Evolutionary conservation across 2,797 vertebrate genomes (phyloP).

Genomic region (Sphenopsis melanotis): DNA sequence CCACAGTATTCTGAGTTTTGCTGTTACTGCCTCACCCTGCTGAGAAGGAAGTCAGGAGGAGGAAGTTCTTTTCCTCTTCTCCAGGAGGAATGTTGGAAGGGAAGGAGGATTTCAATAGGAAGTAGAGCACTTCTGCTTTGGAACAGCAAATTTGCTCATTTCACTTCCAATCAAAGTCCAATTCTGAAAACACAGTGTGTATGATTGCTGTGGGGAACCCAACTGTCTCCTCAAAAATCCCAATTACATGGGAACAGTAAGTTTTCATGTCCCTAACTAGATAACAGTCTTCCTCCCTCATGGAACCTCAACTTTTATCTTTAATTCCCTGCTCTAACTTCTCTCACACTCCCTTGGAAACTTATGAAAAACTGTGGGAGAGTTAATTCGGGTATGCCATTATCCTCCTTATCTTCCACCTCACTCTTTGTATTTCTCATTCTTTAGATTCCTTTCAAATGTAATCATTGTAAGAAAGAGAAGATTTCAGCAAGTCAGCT

Average conservation of each 20-base stretch:
- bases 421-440: not conserved
- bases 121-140: not conserved
- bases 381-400: not conserved
- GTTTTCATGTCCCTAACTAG: not conserved
- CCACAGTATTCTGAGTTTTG: rapidly evolving
- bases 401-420: not conserved
- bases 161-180: not conserved
- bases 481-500: not conserved
- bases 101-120: not conserved
- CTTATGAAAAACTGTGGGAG: rapidly evolving
- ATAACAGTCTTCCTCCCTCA: not conserved
- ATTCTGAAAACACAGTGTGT: not conserved
- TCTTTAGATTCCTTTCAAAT: not conserved
- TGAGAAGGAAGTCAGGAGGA: not conserved
- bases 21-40: not conserved
- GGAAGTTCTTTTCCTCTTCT: not conserved
- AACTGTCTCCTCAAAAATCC: not conserved
- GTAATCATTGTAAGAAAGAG: not conserved
- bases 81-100: not conserved
- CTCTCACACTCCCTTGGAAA: not conserved
- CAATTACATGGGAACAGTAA: not conserved
- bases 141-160: not conserved
- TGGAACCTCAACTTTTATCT: not conserved
- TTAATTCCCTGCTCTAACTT: not conserved
- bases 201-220: not conserved